phyloP scores from a whole-genome alignment of 2,113 vertebrate species.

The Tupaia tana region DNA sequence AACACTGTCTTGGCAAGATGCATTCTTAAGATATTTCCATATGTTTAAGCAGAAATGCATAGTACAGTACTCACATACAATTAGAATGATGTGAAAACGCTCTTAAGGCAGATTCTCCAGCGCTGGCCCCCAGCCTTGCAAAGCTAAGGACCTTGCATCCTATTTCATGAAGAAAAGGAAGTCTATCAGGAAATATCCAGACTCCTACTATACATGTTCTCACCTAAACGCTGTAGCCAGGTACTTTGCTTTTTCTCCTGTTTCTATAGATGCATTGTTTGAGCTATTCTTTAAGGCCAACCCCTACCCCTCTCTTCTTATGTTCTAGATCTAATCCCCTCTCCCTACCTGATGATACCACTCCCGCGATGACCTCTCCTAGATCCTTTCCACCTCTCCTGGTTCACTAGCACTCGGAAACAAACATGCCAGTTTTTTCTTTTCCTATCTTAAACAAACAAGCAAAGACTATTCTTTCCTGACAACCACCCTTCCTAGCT shows the following conservation, averaged over 20 bases:
- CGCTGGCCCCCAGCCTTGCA: background rate
- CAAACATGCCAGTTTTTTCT: background rate
- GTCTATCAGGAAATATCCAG: background rate
- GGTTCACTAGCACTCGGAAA: background rate
- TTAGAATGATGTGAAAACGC: background rate
- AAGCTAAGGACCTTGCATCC: background rate
- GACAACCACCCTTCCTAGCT: background rate
- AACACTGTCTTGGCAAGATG: slow-evolving; percentile 39
- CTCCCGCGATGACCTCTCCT: background rate
- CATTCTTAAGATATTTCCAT: slow-evolving; percentile 41
- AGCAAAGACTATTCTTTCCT: background rate
- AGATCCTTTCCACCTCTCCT: background rate
- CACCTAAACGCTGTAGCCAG: background rate
- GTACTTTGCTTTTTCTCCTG: background rate
- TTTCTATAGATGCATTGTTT: background rate
- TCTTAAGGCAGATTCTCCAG: background rate
- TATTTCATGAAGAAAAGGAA: background rate
- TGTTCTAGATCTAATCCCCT: background rate
- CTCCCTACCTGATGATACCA: background rate
- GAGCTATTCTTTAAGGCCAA: background rate
- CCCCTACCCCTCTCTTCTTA: too few relatives aligned
- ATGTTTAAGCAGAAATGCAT: slow-evolving; percentile 51
- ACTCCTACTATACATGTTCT: background rate
- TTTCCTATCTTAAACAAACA: background rate
- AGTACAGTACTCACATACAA: background rate